phyloP scores from a whole-genome alignment of 2,113 vertebrate genomes.

The Chascanopsetta lugubris region DNA sequence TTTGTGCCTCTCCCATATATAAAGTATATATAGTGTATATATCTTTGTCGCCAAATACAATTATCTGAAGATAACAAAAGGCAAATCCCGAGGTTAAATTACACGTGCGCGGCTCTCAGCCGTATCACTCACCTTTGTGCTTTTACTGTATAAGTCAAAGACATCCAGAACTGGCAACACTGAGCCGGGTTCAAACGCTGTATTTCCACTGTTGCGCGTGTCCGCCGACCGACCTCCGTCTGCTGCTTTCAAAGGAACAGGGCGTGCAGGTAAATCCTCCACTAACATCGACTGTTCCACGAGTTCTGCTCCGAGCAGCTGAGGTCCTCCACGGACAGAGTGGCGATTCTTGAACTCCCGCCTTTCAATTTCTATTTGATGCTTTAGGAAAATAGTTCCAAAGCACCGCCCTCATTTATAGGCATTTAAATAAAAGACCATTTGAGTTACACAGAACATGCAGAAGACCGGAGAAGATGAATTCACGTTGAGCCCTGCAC shows the following conservation, averaged over 20 bases:
- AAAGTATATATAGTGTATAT: too few relatives aligned
- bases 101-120: not conserved
- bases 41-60: not conserved
- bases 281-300: not conserved
- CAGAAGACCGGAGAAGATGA: not conserved
- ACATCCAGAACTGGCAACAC: not conserved
- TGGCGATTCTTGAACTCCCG: not conserved
- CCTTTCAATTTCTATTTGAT: not conserved
- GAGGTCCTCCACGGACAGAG: not conserved
- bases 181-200: not conserved
- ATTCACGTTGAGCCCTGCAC: not conserved
- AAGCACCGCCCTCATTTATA: not conserved
- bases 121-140: not conserved
- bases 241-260: not conserved
- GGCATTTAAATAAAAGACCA: not conserved
- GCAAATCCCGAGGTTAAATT: not conserved
- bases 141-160: not conserved
- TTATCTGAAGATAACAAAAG: not conserved
- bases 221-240: not conserved
- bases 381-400: not conserved
- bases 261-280: not conserved
- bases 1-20: not conserved
- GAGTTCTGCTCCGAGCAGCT: not conserved
- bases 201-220: not conserved
- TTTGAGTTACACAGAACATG: too few relatives aligned